Evolutionary conservation across 1,140 invertebrate genomes (phyloP), one percentile per base, ranked within the genome.

Genomic region (Arctopsyche grandis): DNA sequence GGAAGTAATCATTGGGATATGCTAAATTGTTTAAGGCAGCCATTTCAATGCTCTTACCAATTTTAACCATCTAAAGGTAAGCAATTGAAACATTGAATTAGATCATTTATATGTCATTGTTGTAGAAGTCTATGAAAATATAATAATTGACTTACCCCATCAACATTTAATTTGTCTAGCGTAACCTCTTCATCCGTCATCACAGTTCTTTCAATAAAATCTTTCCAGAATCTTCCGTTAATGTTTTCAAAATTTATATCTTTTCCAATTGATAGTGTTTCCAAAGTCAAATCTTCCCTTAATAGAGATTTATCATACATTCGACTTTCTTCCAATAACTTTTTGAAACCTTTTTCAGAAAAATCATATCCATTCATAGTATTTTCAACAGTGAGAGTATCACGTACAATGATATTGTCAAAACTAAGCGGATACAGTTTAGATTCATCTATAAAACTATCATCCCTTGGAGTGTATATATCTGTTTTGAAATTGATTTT

Each of bases 1-100:
- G 84, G 0, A 90, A 80, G 78, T 85, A 90, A 16, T 88, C 87
- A 12, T 85, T 82, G 0, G 89, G 89, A 82, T 88, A 90, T 76
- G 81, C 84, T 1, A 90, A 77, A 10, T 83, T 80, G 80, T 90
- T 90, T n/a, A 90, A 83, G 29, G 81, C 80, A 16, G 82, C 79
- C 19, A 85, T 83, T 21, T 84, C 80, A 21, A 87, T 58, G 4
- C 82, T 63, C 69, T 83, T 81, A 78, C 85, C 84, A 56, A 86
- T 83, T 44, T 83, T 80, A 29, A 89, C 79, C 69, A 85, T 80
- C 86, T 89, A 73, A 77, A 85, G 84, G 69, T 16, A 82, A 79
- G 69, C 77, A 83, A 52, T 73, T 52, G 7, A 77, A 52, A 79
- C 69, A 7, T 22, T 14, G 16, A 38, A 73, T 38, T 52, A 58